A percentile compares a stretch with the other conserved stretches of the same genome.
phyloP scores from a whole-genome alignment of 1,140 invertebrate species.

The Heliconius hewitsoni region DNA sequence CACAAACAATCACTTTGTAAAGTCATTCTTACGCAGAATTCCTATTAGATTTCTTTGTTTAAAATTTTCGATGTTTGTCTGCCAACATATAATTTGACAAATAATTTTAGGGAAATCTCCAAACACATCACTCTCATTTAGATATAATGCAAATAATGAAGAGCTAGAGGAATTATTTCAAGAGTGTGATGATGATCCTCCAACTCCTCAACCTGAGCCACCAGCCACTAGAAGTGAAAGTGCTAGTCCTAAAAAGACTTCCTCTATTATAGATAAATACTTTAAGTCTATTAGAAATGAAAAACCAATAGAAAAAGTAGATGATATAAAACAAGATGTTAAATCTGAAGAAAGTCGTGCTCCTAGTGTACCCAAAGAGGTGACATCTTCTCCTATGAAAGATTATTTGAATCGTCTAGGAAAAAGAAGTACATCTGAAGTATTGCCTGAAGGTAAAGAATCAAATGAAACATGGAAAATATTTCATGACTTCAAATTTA shows the following conservation, averaged over 20 bases:
- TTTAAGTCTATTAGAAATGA: conserved; percentile 77
- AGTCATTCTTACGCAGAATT: conserved; percentile 17
- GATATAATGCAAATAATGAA: conserved; percentile 87
- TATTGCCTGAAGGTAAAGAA: conserved; percentile 68
- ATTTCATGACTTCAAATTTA: conserved; percentile 79
- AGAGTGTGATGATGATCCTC: conserved; percentile 83
- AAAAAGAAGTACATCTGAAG: conserved; percentile 69
- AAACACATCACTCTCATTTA: conserved; percentile 84
- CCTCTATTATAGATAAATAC: conserved; percentile 78
- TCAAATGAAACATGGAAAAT: conserved; percentile 79
- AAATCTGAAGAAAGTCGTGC: conserved; percentile 57
- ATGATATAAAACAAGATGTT: conserved; percentile 61
- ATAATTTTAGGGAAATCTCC: conserved; percentile 84
- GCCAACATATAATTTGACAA: background rate
- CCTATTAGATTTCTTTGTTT: conserved; percentile 10
- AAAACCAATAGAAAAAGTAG: conserved; percentile 65
- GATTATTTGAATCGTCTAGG: conserved; percentile 78
- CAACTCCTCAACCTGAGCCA: conserved; percentile 76
- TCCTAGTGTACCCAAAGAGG: conserved; percentile 58
- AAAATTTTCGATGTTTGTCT: background rate
- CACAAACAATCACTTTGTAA: conserved; percentile 26
- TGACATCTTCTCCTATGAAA: conserved; percentile 78
- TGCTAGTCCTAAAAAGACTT: conserved; percentile 70
- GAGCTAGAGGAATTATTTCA: conserved; percentile 86
- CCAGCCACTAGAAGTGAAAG: conserved; percentile 60